Conservation (phyloP, 2,888 invertebrate species). For the Ophonus ardosiacus region DNA sequence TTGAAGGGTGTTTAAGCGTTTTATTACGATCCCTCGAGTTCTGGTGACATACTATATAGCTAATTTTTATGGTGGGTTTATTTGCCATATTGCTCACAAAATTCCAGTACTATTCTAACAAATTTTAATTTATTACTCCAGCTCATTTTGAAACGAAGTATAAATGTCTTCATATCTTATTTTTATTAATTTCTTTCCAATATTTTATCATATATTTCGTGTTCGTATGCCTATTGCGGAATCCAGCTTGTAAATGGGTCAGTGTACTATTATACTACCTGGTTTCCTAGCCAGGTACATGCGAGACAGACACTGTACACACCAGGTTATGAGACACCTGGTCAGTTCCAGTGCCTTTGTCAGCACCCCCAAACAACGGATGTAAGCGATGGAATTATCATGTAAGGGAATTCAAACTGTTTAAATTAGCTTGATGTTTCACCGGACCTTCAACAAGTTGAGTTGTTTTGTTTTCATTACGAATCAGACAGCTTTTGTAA, state of each 20-base stretch:
- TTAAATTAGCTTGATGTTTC: neutral
- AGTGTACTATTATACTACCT: constrained; percentile 17
- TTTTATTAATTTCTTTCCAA: no score
- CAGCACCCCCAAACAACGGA: neutral
- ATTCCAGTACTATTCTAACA: no score
- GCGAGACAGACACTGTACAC: neutral
- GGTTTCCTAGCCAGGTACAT: neutral
- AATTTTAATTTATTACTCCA: no score
- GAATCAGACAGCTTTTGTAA: neutral
- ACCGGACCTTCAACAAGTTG: neutral
- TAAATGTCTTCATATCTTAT: no score
- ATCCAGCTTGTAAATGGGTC: constrained; percentile 12
- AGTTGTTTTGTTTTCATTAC: neutral
- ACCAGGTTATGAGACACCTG: neutral
- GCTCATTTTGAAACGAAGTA: no score
- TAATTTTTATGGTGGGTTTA: no score
- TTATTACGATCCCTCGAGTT: no score
- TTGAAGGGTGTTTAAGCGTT: no score
- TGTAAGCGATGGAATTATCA: neutral
- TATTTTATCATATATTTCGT: neutral
- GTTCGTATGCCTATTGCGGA: neutral
- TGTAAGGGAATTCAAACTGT: neutral
- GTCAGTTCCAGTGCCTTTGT: neutral
- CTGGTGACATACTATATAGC: no score
- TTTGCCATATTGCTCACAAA: no score